Percentiles rank a stretch among this genome's conserved stretches.
Evolutionary conservation across 2,113 vertebrate species (phyloP).

Genomic region (Pogona vitticeps): DNA sequence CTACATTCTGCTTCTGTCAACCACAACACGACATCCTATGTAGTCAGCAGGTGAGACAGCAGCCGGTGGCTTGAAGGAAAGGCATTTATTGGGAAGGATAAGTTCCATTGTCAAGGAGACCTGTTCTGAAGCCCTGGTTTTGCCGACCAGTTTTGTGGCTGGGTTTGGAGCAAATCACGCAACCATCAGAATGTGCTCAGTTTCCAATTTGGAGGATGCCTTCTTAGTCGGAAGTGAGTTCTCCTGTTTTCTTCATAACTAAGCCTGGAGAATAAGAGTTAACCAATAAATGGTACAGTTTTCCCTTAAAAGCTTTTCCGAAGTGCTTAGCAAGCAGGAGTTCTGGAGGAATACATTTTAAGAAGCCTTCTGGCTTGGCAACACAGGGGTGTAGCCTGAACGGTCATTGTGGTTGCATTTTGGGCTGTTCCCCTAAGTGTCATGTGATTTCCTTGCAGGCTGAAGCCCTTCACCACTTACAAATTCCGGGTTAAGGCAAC

Average conservation of each 20-base stretch:
- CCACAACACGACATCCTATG: constrained; percentile 85
- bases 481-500: constrained; percentile 96
- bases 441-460: constrained; percentile 68
- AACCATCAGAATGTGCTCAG: not conserved
- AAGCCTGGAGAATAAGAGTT: not conserved
- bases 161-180: not conserved
- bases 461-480: constrained; percentile 98
- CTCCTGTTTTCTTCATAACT: not conserved
- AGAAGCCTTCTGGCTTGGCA: not conserved
- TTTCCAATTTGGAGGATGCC: not conserved
- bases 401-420: not conserved
- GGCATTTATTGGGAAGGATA: too few species aligned
- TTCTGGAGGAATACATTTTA: not conserved
- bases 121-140: fast-evolving
- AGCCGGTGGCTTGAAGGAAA: fast-evolving
- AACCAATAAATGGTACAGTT: not conserved
- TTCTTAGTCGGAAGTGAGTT: not conserved
- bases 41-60: constrained; percentile 85
- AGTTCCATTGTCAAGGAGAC: fast-evolving
- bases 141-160: not conserved
- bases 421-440: fast-evolving
- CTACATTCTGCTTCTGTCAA: constrained; percentile 86
- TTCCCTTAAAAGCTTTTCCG: not conserved
- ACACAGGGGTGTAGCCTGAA: not conserved
- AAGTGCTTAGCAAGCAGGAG: not conserved